phyloP scores from a whole-genome alignment of 2,888 invertebrate genomes.

The Alviniconcha strummeri region DNA sequence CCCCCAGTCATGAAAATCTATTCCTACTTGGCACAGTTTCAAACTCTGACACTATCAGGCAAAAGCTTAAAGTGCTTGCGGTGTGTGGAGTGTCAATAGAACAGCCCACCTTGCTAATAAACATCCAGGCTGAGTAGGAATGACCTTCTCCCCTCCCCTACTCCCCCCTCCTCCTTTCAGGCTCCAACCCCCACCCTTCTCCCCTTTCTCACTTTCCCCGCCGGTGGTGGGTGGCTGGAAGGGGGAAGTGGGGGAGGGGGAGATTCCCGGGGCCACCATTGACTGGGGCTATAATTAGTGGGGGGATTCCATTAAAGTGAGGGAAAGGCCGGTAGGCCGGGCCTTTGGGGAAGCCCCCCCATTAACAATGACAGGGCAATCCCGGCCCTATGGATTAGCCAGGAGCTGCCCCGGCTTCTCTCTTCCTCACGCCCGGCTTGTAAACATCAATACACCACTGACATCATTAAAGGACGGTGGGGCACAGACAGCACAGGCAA shows the following conservation, averaged over 20 bases:
- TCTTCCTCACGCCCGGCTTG: not conserved
- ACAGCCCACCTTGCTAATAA: constrained; percentile 20
- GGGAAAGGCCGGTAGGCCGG: constrained; percentile 13
- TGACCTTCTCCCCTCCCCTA: constrained; percentile 1
- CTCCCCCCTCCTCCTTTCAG: constrained; percentile 17
- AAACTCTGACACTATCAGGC: constrained; percentile 19
- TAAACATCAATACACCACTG: constrained; percentile 6
- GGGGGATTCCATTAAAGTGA: constrained; percentile 31
- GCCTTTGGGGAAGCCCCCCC: constrained; percentile 17
- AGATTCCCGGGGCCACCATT: not conserved
- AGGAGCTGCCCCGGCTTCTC: not conserved
- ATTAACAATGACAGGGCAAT: constrained; percentile 24
- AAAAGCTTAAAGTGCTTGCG: not conserved
- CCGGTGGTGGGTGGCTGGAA: not conserved
- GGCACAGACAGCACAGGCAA: not conserved
- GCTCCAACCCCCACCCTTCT: not conserved
- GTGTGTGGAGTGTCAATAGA: constrained; percentile 18
- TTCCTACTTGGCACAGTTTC: constrained; percentile 18
- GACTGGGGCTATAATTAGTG: constrained; percentile 30
- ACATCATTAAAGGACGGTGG: constrained; percentile 17
- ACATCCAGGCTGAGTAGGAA: constrained; percentile 6
- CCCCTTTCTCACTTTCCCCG: constrained; percentile 4
- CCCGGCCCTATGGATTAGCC: constrained; percentile 4
- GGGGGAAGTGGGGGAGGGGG: not conserved
- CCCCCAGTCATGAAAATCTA: constrained; percentile 1